Evolutionary conservation across 64 coral and sea anemone genomes (phyloP).

Genomic region (Porites lutea): DNA sequence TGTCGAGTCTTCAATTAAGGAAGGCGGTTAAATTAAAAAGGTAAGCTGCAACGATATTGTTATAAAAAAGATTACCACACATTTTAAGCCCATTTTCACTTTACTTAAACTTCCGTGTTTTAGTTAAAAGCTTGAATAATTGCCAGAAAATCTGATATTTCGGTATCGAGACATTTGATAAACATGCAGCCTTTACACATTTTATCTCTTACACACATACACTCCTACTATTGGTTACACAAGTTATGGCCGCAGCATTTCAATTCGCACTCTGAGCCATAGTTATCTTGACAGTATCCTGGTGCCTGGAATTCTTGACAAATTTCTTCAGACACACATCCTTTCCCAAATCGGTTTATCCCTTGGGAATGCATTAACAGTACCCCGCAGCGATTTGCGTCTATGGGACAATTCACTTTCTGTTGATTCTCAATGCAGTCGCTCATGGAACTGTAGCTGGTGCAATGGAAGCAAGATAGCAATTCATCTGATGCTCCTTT

Average conservation of each 20-base stretch:
- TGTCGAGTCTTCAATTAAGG: no score
- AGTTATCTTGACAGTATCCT: background rate
- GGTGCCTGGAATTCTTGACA: background rate
- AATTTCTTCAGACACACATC: background rate
- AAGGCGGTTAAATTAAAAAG: no score
- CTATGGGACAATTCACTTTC: background rate
- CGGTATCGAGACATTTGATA: no score
- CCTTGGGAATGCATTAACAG: background rate
- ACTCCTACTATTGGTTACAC: background rate
- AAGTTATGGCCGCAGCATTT: background rate
- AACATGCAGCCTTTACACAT: background rate
- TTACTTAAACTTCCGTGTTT: no score
- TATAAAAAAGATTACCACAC: no score
- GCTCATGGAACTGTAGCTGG: background rate
- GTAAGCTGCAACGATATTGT: no score
- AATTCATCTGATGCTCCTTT: background rate
- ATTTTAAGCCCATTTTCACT: no score
- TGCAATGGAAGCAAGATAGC: background rate
- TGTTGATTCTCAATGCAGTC: conserved; percentile 10
- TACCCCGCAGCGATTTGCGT: background rate
- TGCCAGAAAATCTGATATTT: no score
- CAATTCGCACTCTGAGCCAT: background rate
- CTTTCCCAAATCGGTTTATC: background rate
- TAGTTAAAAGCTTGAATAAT: no score
- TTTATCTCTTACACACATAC: background rate